phyloP scores from a whole-genome alignment of 2,888 invertebrate species.

The Globia sparganii region DNA sequence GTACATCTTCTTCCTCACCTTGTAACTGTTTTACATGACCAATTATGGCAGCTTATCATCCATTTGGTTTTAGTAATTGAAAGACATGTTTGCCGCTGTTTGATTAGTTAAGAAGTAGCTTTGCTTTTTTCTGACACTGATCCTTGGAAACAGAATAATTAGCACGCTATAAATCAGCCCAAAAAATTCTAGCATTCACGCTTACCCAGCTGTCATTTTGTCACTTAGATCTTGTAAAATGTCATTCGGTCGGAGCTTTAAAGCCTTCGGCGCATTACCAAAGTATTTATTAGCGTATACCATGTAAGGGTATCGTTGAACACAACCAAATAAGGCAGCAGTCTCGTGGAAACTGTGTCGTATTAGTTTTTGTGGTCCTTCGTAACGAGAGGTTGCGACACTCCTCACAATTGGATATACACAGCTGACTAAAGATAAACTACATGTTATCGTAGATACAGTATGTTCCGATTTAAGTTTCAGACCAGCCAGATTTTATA shows the following conservation, averaged over 20 bases:
- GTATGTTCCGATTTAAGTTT: slow-evolving; percentile 3
- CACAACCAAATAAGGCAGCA: slow-evolving; percentile 79
- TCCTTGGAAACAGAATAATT: slow-evolving; percentile 14
- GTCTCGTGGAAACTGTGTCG: slow-evolving; percentile 84
- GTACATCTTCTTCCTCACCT: slow-evolving; percentile 10
- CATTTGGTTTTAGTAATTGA: slow-evolving; percentile 23
- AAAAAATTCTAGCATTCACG: slow-evolving; percentile 39
- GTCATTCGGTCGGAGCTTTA: slow-evolving; percentile 63
- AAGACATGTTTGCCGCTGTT: slow-evolving; percentile 24
- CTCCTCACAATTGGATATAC: slow-evolving; percentile 64
- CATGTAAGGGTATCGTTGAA: slow-evolving; percentile 74
- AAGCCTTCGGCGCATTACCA: slow-evolving; percentile 64
- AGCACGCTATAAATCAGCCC: slow-evolving; percentile 32
- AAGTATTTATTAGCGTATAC: slow-evolving; percentile 71
- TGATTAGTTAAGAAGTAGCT: slow-evolving; percentile 1
- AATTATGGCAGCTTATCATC: slow-evolving; percentile 18
- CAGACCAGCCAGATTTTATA: neutral
- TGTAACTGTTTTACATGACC: slow-evolving; percentile 22
- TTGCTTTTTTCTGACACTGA: slow-evolving; percentile 6
- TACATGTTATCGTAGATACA: neutral
- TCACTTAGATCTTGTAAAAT: slow-evolving; percentile 61
- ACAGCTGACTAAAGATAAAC: slow-evolving; percentile 54
- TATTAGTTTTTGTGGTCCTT: slow-evolving; percentile 76
- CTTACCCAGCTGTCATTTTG: slow-evolving; percentile 54
- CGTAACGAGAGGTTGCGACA: slow-evolving; percentile 73